A percentile compares a stretch with the other conserved stretches of the same genome.
Evolutionary conservation across 2,888 invertebrate genomes (phyloP).

Genomic region (Cheilosia variabilis): DNA sequence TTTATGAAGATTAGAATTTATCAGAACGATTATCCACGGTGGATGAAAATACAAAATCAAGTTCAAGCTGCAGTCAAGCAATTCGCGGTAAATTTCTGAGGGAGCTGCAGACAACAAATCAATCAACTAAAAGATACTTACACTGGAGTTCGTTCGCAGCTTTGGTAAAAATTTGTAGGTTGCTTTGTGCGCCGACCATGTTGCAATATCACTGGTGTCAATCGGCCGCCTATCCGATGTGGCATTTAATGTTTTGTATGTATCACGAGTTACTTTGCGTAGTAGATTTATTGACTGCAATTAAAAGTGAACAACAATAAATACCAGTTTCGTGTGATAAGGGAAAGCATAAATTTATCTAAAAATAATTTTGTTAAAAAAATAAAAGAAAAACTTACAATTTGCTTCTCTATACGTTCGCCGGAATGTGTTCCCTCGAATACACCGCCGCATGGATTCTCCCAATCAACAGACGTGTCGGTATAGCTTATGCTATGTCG

Average conservation of each 20-base stretch:
- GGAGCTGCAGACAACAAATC: not conserved
- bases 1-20: too few species aligned
- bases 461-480: conserved; percentile 78
- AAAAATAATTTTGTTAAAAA: not conserved
- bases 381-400: conserved; percentile 33
- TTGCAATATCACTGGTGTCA: conserved; percentile 77
- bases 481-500: conserved; percentile 49
- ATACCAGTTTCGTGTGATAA: not conserved
- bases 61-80: not conserved
- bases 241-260: conserved; percentile 41
- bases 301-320: conserved; percentile 6
- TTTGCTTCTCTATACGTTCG: conserved; percentile 5
- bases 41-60: not conserved
- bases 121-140: conserved; percentile 77
- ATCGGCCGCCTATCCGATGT: conserved; percentile 60
- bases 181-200: conserved; percentile 76
- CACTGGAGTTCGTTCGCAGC: conserved; percentile 77
- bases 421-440: conserved; percentile 50
- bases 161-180: conserved; percentile 81
- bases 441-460: conserved; percentile 81
- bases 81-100: not conserved
- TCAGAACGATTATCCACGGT: too few species aligned
- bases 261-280: conserved; percentile 27
- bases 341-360: too few species aligned
- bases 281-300: conserved; percentile 44